A percentile compares a stretch with the other conserved stretches of the same genome.
phyloP scores from a whole-genome alignment of 2,113 vertebrate species.

The Petaurus breviceps region DNA sequence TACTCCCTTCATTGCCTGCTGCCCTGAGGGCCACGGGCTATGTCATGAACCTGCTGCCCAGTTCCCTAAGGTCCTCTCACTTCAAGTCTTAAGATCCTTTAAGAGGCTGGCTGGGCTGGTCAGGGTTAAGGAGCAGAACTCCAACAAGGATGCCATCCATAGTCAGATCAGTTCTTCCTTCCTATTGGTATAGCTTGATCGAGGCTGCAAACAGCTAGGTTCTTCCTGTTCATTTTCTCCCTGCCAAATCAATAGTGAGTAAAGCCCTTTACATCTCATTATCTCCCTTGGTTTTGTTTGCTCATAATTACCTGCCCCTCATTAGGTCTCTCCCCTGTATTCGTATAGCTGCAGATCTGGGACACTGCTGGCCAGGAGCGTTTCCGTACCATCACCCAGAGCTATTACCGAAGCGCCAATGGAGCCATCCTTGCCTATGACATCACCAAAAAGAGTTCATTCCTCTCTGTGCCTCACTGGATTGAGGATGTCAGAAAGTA shows the following conservation, averaged over 20 bases:
- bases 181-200: background rate
- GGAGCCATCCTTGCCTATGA: constrained; percentile 93
- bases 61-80: background rate
- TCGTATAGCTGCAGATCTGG: constrained; percentile 91
- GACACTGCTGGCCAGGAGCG: constrained; percentile 93
- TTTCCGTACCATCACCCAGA: constrained; percentile 93
- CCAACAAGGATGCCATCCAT: too few relatives aligned
- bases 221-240: background rate
- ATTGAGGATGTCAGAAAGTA: constrained; percentile 92
- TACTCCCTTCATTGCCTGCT: background rate
- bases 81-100: background rate
- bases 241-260: background rate
- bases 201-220: background rate
- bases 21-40: background rate
- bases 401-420: constrained; percentile 92
- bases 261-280: background rate
- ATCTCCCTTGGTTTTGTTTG: background rate
- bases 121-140: background rate
- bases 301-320: background rate
- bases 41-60: background rate
- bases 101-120: background rate
- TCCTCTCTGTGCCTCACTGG: constrained; percentile 91
- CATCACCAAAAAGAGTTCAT: constrained; percentile 89
- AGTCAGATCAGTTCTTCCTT: background rate
- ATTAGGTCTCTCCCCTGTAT: background rate